A percentile compares a stretch with the other conserved stretches of the same genome.
phyloP scores from a whole-genome alignment of 2,113 vertebrate species.

The Kryptolebias marmoratus region DNA sequence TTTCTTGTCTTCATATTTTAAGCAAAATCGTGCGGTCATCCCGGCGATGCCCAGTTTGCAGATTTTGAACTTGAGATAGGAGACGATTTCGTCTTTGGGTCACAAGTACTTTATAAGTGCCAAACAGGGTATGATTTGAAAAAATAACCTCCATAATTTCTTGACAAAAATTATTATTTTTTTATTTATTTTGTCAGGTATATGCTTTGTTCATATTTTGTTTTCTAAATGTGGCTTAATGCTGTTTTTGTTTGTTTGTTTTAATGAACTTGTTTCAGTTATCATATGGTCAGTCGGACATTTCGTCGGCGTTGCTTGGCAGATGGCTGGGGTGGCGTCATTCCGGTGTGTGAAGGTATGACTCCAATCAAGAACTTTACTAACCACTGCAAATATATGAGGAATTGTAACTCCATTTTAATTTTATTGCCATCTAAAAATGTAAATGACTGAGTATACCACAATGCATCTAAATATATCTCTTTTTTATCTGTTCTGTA shows the following conservation, averaged over 20 bases:
- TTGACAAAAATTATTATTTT: neutral
- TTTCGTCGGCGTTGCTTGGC: constrained; percentile 56
- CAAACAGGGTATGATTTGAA: constrained; percentile 70
- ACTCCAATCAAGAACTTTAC: neutral
- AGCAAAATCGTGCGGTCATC: constrained; percentile 89
- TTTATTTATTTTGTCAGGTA: neutral
- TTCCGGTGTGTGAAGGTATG: constrained; percentile 79
- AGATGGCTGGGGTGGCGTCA: constrained; percentile 75
- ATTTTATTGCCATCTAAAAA: neutral
- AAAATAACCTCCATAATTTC: too few relatives aligned
- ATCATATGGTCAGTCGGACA: constrained; percentile 71
- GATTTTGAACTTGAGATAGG: constrained; percentile 81
- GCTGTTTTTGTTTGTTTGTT: neutral
- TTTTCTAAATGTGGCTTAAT: neutral
- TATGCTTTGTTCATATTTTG: neutral
- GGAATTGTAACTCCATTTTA: neutral
- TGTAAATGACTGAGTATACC: neutral
- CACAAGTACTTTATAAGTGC: constrained; percentile 80
- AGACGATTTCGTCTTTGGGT: constrained; percentile 86
- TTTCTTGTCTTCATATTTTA: constrained; percentile 26
- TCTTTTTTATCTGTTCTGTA: neutral
- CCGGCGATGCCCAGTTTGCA: constrained; percentile 86
- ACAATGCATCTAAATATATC: neutral
- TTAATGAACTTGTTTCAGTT: constrained; percentile 55
- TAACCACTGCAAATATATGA: neutral